Base-by-base conservation (phyloP, 2,113 vertebrate genomes). In the Sebastes fasciatus region DNA sequence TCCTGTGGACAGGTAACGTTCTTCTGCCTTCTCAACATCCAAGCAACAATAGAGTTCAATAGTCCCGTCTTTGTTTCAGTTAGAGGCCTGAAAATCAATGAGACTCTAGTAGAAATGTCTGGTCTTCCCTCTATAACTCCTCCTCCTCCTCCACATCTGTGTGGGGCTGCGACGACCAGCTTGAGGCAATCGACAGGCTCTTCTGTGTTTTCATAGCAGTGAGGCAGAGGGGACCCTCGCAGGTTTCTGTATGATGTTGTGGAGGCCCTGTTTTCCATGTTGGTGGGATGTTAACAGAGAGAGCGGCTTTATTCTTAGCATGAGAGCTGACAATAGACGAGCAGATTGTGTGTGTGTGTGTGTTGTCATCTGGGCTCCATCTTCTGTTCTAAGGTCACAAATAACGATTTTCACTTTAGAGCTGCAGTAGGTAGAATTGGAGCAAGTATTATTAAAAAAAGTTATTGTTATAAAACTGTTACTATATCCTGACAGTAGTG, bases 1-100 rank as follows among this genome's bases (percentile, higher is more conserved):
- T 55, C 96, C 97, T 0, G 96, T 96, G 83, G 98, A 98, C 90
- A 99, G 97, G 98, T 99, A 94, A 89, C 43, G 43, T 9, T 60
- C 57, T 45, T 48, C 62, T 42, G 1, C 5, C 19, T 8, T 66
- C 46, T 43, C 60, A 57, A 21, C 21, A 17, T 65, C 51, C 6
- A 46, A 12, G 2, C 46, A 54, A 69, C 60, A 77, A n/a, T n/a
- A 1, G 10, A 57, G 17, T 42, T 82, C 45, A 51, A 43, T 17
- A 49, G 12, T 77, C 6, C n/a, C 8, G 19, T 6, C 21, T 68
- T 48, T 66, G 10, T 64, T 86, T 1, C 61, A 64, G 43, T 42
- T 8, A 1, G 16, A 82, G 48, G 21, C 19, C 26, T 61, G 51
- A 0, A 72, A 83, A 79, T 81, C 66, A 62, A 42, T 65, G 12